Conservation (phyloP, 2,888 invertebrate species). For the Steinernema scapterisci region DNA sequence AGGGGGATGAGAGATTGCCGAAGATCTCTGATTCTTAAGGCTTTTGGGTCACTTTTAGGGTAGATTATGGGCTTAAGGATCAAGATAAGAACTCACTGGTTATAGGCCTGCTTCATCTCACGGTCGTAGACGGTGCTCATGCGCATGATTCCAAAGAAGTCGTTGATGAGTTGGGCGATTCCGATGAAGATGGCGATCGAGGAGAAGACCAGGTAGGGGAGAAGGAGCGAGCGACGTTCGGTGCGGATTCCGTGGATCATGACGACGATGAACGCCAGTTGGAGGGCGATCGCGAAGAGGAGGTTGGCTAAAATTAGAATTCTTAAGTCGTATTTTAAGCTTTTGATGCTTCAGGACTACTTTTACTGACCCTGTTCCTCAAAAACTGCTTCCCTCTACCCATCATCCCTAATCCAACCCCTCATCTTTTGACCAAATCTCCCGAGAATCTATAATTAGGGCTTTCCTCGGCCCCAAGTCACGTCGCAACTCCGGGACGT, state of each 20-base stretch:
- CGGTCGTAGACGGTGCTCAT: slow-evolving; percentile 21
- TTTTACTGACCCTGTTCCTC: too few species aligned
- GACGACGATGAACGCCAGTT: slow-evolving; percentile 55
- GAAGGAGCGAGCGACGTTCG: slow-evolving; percentile 57
- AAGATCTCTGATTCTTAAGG: too few species aligned
- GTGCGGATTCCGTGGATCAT: slow-evolving; percentile 64
- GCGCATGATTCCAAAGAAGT: slow-evolving; percentile 31
- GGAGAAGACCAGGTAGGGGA: slow-evolving; percentile 65
- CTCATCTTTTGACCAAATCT: too few species aligned
- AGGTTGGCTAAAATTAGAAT: slow-evolving; percentile 42
- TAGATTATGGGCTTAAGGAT: too few species aligned
- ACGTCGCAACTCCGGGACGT: too few species aligned
- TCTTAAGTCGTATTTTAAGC: too few species aligned
- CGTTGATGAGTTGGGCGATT: slow-evolving; percentile 42
- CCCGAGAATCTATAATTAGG: too few species aligned
- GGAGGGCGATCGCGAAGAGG: slow-evolving; percentile 46
- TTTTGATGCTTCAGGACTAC: too few species aligned
- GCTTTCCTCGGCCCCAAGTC: too few species aligned
- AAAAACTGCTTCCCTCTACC: too few species aligned
- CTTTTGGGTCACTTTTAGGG: too few species aligned
- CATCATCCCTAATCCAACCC: too few species aligned
- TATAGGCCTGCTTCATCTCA: slow-evolving; percentile 14
- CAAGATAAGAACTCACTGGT: slow-evolving; percentile 16
- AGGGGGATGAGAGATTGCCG: background rate
- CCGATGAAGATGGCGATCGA: slow-evolving; percentile 53